These are phyloP conservation scores for Ibidorhyncha struthersii DNA, from an alignment of 2,113 vertebrate species.

Conservation along the genomic window DNA sequence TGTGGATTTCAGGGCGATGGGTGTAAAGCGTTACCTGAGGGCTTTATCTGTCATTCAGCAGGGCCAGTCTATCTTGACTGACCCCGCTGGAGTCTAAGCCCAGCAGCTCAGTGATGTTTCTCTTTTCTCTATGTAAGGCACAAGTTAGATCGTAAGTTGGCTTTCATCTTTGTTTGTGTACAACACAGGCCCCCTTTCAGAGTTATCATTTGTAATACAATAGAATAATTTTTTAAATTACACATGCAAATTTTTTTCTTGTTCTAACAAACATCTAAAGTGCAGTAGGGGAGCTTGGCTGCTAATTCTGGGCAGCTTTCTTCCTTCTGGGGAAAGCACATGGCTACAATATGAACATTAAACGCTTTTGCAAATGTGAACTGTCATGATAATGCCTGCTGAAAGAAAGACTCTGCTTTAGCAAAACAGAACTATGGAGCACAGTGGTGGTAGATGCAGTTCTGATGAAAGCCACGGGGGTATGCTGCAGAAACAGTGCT, in stretches of 20 bases:
- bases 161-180: slow-evolving; percentile 5
- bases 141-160: not conserved
- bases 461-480: too few species aligned
- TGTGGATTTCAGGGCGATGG: slow-evolving; percentile 80
- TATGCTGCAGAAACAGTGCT: too few species aligned
- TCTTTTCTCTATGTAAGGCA: slow-evolving; percentile 76
- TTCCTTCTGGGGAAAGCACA: too few species aligned
- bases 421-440: too few species aligned
- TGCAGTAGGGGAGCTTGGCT: too few species aligned
- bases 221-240: not conserved
- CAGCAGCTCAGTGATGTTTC: not conserved
- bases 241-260: not conserved
- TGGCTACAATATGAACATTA: too few species aligned
- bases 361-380: too few species aligned
- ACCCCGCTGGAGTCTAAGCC: not conserved
- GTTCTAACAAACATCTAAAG: not conserved
- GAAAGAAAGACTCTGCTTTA: too few species aligned
- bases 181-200: not conserved
- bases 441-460: too few species aligned
- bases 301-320: too few species aligned
- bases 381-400: too few species aligned
- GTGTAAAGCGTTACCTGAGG: slow-evolving; percentile 82
- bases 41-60: slow-evolving; percentile 69
- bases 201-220: not conserved
- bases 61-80: not conserved